Base-by-base conservation (phyloP, 2,888 invertebrate species). In the Euclidia mi region DNA sequence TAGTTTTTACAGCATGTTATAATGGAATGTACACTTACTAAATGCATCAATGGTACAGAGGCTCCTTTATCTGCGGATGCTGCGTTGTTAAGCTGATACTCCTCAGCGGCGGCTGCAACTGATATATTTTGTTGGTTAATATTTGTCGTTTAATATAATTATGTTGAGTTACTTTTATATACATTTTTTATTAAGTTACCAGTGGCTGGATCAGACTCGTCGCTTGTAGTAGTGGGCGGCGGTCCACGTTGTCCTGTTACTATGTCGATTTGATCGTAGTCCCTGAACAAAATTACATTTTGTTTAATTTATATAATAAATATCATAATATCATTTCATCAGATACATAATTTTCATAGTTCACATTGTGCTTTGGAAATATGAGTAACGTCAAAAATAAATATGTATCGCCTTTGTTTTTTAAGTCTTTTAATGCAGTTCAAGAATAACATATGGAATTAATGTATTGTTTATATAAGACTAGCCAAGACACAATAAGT, bases 1-100 rank as follows among this genome's bases (percentile, higher is more conserved):
- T n/a, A n/a, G n/a, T n/a, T n/a, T n/a, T n/a, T n/a, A n/a, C n/a
- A n/a, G n/a, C n/a, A n/a, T n/a, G n/a, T n/a, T n/a, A n/a, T n/a
- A n/a, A n/a, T n/a, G n/a, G n/a, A 14, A 15, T 14, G 14, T 14
- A 6, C 46, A 79, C 89, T 66, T 79, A 95, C 95, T 82, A 95
- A 84, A 83, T 94, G 94, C 91, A 95, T 92, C 4, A 95, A 79
- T 40, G 95, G 95, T 7, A 95, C 92, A 0, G 92, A 90, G 1
- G 93, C 85, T 11, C 87, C 86, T 43, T 90, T 92, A 48, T 94
- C 92, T 1, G 85, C 72, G 1, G 82, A 58, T 2, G 84, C 69
- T 1, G 83, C 71, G 35, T 87, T 90, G 44, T 66, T 89, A 14
- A 89, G 70, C 70, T 89, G 91, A 68, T 92, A 93, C 64, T 91